Evolutionary conservation across 2,888 invertebrate species (phyloP).

Genomic region (Erannis defoliaria): DNA sequence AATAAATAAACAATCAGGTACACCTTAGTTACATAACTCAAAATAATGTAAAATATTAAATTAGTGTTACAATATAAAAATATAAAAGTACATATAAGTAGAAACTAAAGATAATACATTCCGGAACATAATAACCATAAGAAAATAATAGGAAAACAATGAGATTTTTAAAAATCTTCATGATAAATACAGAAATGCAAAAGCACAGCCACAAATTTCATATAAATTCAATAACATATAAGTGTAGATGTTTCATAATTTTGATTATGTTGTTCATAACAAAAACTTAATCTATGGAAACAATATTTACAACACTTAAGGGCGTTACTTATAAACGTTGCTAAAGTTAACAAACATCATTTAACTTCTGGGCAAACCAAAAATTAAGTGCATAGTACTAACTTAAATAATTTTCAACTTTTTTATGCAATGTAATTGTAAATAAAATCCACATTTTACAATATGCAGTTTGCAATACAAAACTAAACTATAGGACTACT

Average conservation of each 20-base stretch:
- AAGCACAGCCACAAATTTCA: conserved; percentile 54
- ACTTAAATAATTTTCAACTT: too few species aligned
- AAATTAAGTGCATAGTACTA: too few species aligned
- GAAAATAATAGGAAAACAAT: conserved; percentile 21
- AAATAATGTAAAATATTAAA: conserved; percentile 25
- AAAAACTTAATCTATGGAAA: background rate
- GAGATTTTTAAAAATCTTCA: conserved; percentile 20
- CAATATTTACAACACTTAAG: background rate
- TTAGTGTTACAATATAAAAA: conserved; percentile 17
- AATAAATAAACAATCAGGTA: conserved; percentile 31
- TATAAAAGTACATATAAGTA: conserved; percentile 15
- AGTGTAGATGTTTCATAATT: conserved; percentile 6
- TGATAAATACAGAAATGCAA: conserved; percentile 43
- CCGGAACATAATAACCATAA: conserved; percentile 18
- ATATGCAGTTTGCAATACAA: too few species aligned
- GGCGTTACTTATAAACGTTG: too few species aligned
- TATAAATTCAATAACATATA: conserved; percentile 21
- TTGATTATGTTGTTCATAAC: conserved; percentile 8
- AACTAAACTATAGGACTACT: too few species aligned
- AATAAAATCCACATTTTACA: too few species aligned
- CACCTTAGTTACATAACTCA: conserved; percentile 19
- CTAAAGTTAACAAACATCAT: too few species aligned
- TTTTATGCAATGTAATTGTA: too few species aligned
- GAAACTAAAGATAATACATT: conserved; percentile 20
- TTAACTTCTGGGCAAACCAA: too few species aligned